These are phyloP conservation scores for Brachystomella parvula DNA, from an alignment of 1,140 invertebrate genomes.

Conservation along the genomic window DNA sequence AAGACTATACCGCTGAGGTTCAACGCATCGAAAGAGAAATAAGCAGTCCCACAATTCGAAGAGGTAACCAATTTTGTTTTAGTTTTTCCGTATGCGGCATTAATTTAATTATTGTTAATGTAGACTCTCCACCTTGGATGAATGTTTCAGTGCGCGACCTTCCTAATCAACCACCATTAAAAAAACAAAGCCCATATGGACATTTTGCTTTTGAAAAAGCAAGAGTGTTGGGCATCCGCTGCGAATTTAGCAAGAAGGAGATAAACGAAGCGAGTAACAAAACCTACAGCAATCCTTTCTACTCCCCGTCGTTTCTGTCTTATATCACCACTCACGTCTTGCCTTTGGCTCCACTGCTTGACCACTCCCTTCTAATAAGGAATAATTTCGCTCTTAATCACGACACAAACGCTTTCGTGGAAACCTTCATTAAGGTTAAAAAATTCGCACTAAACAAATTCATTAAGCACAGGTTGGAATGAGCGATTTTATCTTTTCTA, in stretches of 20 bases:
- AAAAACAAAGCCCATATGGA: not conserved
- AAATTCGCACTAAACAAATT: too few species aligned
- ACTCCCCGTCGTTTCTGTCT: not conserved
- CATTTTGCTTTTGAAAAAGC: not conserved
- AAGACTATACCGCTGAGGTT: not conserved
- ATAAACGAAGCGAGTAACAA: too few species aligned
- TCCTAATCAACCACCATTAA: not conserved
- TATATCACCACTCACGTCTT: not conserved
- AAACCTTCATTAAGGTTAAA: not conserved
- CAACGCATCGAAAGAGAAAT: not conserved
- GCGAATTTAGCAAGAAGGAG: not conserved
- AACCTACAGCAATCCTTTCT: not conserved
- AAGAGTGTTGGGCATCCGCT: not conserved
- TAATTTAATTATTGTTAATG: too few species aligned
- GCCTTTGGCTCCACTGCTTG: not conserved
- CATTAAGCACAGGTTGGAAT: too few species aligned
- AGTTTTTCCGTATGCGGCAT: too few species aligned
- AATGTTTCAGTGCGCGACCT: not conserved
- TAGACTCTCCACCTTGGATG: too few species aligned
- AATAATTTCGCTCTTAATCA: not conserved
- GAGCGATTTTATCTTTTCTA: too few species aligned
- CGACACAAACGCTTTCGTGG: not conserved
- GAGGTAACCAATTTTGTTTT: too few species aligned
- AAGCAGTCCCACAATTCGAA: not conserved
- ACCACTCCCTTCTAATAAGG: not conserved